Conservation (phyloP, 1,140 invertebrate species). For the Lucilia cuprina region DNA sequence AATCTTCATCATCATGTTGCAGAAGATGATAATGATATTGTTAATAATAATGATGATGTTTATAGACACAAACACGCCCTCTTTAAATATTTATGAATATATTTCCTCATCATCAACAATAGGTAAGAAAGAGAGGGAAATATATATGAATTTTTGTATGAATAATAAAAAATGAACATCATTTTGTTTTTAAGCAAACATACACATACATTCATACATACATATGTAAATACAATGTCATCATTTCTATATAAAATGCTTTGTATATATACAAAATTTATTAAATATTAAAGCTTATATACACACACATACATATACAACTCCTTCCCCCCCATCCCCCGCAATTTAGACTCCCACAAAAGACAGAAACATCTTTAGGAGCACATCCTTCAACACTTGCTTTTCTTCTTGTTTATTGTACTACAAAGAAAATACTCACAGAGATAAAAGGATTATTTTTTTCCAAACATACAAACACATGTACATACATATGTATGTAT, state of each 20-base stretch:
- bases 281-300: constrained; percentile 14
- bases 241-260: no score
- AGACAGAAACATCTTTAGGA: not conserved
- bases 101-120: no score
- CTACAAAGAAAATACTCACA: no score
- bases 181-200: constrained; percentile 23
- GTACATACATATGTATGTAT: not conserved
- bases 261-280: constrained; percentile 31
- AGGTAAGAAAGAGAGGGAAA: not conserved
- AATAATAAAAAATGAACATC: constrained; percentile 29
- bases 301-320: not conserved
- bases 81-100: constrained; percentile 31
- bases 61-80: constrained; percentile 29
- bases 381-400: constrained; percentile 25
- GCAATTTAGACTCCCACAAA: not conserved
- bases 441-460: no score
- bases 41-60: not conserved
- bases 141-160: not conserved
- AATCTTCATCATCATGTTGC: not conserved
- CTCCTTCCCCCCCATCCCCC: not conserved
- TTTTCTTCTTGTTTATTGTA: not conserved
- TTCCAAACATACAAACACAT: not conserved
- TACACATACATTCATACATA: not conserved
- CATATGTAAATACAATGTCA: not conserved
- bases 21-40: not conserved